Percentiles rank a stretch among this genome's conserved stretches.
These are phyloP conservation scores for Macrosoma leucophasiata DNA, from an alignment of 2,888 invertebrate species.

Conservation along the genomic window DNA sequence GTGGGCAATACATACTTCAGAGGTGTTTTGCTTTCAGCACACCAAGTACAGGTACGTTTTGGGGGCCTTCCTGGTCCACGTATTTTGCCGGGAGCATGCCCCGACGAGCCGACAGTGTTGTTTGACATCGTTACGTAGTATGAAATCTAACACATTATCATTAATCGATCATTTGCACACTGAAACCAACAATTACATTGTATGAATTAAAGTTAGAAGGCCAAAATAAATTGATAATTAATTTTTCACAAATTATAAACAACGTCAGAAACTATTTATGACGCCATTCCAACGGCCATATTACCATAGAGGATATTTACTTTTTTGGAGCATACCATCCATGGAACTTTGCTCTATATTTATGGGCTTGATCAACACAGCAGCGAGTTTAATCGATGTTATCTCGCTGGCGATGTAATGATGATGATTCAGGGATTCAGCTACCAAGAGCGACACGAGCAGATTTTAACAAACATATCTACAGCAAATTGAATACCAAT, in stretches of 20 bases:
- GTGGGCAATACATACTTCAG: constrained; percentile 91
- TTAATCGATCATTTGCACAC: constrained; percentile 26
- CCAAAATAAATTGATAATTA: constrained; percentile 22
- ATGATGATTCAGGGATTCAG: too few relatives aligned
- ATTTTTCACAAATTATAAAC: constrained; percentile 63
- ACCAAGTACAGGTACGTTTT: constrained; percentile 91
- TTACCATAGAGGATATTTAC: constrained; percentile 41
- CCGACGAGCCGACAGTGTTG: constrained; percentile 71
- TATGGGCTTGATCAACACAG: too few relatives aligned
- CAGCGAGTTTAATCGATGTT: too few relatives aligned
- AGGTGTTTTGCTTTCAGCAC: constrained; percentile 87
- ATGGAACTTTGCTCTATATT: too few relatives aligned
- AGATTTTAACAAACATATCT: too few relatives aligned
- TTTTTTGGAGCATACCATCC: too few relatives aligned
- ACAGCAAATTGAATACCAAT: too few relatives aligned
- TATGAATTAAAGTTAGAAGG: constrained; percentile 27
- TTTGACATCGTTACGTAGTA: constrained; percentile 57
- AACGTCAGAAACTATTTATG: constrained; percentile 69
- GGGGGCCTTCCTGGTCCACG: constrained; percentile 87
- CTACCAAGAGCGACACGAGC: too few relatives aligned
- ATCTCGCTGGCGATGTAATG: too few relatives aligned
- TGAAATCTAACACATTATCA: constrained; percentile 50
- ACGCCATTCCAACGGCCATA: constrained; percentile 71
- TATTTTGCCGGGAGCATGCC: constrained; percentile 76
- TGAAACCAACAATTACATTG: constrained; percentile 42